phyloP scores from a whole-genome alignment of 1,140 invertebrate species.

The Drosophila bocqueti region DNA sequence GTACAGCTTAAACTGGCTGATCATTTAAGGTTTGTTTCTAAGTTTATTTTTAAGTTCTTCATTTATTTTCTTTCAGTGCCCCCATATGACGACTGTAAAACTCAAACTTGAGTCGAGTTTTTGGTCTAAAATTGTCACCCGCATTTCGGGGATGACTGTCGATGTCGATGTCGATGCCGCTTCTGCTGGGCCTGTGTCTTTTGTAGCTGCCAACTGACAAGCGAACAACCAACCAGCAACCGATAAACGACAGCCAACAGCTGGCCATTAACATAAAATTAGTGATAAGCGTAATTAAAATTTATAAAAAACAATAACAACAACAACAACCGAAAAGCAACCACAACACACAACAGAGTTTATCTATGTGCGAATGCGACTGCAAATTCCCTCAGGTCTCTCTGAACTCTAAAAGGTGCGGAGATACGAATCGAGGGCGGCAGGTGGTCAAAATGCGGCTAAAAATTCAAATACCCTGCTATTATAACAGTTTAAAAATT shows the following conservation, averaged over 20 bases:
- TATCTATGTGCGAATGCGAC: constrained; percentile 51
- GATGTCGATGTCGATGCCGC: constrained; percentile 33
- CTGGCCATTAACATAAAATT: constrained; percentile 80
- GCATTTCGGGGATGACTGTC: constrained; percentile 44
- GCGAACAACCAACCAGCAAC: constrained; percentile 26
- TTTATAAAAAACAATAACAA: constrained; percentile 54
- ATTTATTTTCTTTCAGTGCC: constrained; percentile 15
- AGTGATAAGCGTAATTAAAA: constrained; percentile 80
- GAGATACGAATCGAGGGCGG: constrained; percentile 32
- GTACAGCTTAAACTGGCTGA: neutral
- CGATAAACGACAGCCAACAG: constrained; percentile 53
- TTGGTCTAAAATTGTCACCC: constrained; percentile 61
- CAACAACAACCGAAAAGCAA: constrained; percentile 21
- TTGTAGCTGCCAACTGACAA: constrained; percentile 26
- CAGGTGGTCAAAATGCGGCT: constrained; percentile 8
- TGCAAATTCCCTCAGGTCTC: constrained; percentile 27
- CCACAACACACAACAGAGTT: constrained; percentile 38
- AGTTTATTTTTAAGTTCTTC: neutral
- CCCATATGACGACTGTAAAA: constrained; percentile 2
- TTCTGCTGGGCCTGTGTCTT: constrained; percentile 38
- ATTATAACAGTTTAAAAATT: neutral
- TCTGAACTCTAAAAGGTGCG: constrained; percentile 23
- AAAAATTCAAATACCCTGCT: constrained; percentile 1
- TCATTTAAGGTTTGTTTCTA: no score
- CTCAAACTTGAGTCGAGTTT: constrained; percentile 24